Evolutionary conservation across 1,140 invertebrate species (phyloP).

Genomic region (Vanessa tameamea): DNA sequence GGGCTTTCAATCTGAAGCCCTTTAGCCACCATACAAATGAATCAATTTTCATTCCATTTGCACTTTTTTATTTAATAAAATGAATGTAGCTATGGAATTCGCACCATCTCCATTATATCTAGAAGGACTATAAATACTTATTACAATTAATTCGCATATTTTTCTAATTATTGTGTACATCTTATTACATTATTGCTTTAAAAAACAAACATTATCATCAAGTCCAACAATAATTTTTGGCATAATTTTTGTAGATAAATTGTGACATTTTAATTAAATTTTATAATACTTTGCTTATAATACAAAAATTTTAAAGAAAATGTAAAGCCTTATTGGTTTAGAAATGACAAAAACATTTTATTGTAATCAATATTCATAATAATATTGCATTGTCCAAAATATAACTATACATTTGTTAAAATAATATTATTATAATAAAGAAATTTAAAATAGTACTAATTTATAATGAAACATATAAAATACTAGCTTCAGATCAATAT

Average conservation of each 20-base stretch:
- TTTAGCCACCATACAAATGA: not conserved
- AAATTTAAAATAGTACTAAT: no score
- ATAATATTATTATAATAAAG: no score
- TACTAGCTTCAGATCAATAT: no score
- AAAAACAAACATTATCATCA: not conserved
- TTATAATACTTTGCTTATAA: no score
- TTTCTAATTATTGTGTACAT: not conserved
- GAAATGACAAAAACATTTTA: no score
- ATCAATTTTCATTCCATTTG: not conserved
- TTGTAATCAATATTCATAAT: no score
- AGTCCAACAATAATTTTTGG: not conserved
- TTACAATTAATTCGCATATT: not conserved
- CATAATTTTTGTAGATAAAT: not conserved
- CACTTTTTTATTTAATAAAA: not conserved
- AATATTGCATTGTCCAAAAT: no score
- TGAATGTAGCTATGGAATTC: conserved; percentile 9
- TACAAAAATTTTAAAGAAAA: no score
- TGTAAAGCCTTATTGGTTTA: no score
- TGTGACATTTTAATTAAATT: no score
- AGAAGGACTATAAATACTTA: not conserved
- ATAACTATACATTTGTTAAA: no score
- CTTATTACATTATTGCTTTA: not conserved
- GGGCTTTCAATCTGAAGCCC: not conserved
- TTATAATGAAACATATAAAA: no score
- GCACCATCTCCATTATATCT: conserved; percentile 20